Evolutionary conservation across 1,140 invertebrate species (phyloP), one percentile per base, ranked within the genome.

Genomic region (Drosophila takahashii): DNA sequence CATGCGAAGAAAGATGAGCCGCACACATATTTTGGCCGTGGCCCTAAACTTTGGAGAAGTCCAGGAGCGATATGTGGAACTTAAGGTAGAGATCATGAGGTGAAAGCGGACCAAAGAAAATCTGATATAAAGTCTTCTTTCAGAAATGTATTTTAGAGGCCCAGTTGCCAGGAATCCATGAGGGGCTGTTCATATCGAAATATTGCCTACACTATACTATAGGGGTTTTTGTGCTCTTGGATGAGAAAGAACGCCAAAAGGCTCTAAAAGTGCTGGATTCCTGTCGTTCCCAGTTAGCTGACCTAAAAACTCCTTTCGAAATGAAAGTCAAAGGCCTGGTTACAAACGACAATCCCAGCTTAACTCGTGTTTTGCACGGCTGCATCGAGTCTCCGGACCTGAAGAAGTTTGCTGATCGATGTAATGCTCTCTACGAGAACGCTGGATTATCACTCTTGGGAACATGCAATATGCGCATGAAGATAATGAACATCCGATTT

Each of bases 261-360:
- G 90, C 81, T 3, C 48, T 81, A 0, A 56, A 70, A 10, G 48
- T 79, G 22, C 39, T 92, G 6, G 48, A 90, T 44, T 42, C 45
- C 4, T 91, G 83, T 51, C 79, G 79, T 4, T 22, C 76, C 15
- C 75, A 57, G 5, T 29, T 92, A n/a, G 8, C 10, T 0, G 65
- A 56, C 10, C 41, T 84, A 1, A 50, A 34, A 0, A 73, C 78
- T 22, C 90, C 87, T 0, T 90, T 92, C 6, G 47, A 83, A 1
- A 6, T 92, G 0, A 66, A 65, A n/a, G 47, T 97, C 15, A 89
- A 94, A 90, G 96, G 96, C 8, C 79, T 97, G 32, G 96, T 95
- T 64, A 97, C 97, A 96, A 97, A 97, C 91, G 96, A 97, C 93
- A 96, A 98, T 93, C 96, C 96, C 4, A 91, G 93, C 42, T 93